These are phyloP conservation scores for Eupithecia inturbata DNA, from an alignment of 2,888 invertebrate species.

Conservation along the genomic window DNA sequence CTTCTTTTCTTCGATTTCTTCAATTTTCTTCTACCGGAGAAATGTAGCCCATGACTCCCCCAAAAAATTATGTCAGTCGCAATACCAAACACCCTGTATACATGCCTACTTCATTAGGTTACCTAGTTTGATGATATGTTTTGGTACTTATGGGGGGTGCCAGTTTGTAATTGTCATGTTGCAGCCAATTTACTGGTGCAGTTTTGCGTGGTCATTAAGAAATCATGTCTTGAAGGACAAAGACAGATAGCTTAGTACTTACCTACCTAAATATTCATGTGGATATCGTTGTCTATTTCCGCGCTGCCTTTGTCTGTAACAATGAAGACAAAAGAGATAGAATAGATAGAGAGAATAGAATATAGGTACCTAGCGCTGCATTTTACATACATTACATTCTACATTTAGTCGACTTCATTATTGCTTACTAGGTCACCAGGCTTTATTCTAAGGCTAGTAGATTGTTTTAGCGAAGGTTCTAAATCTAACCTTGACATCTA, in stretches of 20 bases:
- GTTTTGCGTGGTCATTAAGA: slow-evolving; percentile 20
- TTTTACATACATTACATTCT: no score
- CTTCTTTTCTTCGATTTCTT: no score
- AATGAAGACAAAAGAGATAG: background rate
- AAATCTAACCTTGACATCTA: slow-evolving; percentile 63
- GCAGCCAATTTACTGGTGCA: slow-evolving; percentile 21
- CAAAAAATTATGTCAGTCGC: no score
- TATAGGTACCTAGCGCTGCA: no score
- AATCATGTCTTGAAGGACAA: slow-evolving; percentile 12
- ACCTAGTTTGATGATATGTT: slow-evolving; percentile 16
- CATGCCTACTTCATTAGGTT: slow-evolving; percentile 13
- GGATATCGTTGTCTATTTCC: slow-evolving; percentile 22
- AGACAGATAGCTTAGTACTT: background rate
- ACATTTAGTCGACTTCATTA: slow-evolving; percentile 17
- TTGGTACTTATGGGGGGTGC: slow-evolving; percentile 6
- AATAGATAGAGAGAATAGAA: no score
- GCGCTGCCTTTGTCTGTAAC: slow-evolving; percentile 7
- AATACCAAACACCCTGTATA: no score
- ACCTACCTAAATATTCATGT: slow-evolving; percentile 13
- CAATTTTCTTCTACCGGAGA: no score
- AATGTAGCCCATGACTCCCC: no score
- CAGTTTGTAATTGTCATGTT: slow-evolving; percentile 28
- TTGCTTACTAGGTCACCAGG: slow-evolving; percentile 30
- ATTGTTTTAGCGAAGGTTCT: slow-evolving; percentile 39
- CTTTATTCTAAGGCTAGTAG: slow-evolving; percentile 31